Evolutionary conservation across 2,113 vertebrate genomes (phyloP).

Genomic region (Pedetes capensis): DNA sequence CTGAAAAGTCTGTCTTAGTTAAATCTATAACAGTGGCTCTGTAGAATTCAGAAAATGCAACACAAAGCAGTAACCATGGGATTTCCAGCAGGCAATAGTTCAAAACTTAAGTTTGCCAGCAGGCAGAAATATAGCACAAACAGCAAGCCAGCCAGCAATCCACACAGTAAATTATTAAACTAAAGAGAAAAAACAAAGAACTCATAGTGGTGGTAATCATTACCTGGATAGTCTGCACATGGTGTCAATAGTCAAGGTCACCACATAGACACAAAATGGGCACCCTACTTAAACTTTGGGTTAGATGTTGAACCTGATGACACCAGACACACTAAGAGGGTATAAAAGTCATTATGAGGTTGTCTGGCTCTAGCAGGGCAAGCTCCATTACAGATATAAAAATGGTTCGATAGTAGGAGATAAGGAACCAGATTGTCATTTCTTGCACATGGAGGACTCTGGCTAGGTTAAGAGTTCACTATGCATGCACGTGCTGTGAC

Average conservation of each 20-base stretch:
- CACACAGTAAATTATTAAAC: background rate
- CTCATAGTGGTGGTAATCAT: background rate
- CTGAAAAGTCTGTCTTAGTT: background rate
- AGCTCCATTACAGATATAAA: background rate
- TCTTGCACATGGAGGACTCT: background rate
- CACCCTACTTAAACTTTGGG: background rate
- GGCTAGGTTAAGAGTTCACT: background rate
- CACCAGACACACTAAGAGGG: background rate
- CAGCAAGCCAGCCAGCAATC: too few relatives aligned
- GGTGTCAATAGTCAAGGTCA: background rate
- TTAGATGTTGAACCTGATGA: background rate
- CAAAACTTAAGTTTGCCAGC: background rate
- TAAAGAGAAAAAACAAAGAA: background rate
- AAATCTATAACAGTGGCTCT: background rate
- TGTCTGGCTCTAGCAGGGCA: background rate
- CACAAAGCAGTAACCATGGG: background rate
- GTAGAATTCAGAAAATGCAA: background rate
- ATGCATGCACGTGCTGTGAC: accelerated
- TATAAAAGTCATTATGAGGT: background rate
- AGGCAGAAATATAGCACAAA: background rate
- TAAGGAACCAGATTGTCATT: background rate
- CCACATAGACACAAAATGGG: background rate
- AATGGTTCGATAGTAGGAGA: background rate
- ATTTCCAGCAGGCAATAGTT: background rate
- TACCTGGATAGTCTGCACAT: background rate